Evolutionary conservation across 2,797 vertebrate genomes (phyloP).

Genomic region (Rhinatrema bivittatum): DNA sequence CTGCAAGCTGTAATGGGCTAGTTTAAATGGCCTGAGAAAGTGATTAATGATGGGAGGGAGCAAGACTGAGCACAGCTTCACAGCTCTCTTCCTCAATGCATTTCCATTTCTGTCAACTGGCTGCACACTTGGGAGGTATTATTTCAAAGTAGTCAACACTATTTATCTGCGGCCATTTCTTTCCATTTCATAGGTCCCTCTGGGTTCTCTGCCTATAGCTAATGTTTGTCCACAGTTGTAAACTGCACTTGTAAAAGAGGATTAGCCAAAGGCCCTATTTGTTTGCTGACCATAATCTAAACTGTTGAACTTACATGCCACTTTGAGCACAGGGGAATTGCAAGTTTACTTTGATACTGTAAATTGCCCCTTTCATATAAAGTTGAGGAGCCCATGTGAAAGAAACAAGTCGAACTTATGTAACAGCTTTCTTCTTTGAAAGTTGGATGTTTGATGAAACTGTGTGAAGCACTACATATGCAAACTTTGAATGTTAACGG

Average conservation of each 20-base stretch:
- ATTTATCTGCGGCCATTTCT: slow-evolving; percentile 24
- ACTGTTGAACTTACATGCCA: not conserved
- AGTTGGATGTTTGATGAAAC: too few species aligned
- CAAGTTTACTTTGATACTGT: slow-evolving; percentile 6
- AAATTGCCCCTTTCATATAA: not conserved
- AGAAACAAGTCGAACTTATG: slow-evolving; percentile 25
- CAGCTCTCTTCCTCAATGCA: slow-evolving; percentile 20
- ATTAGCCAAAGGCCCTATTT: slow-evolving; percentile 16
- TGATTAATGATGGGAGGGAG: slow-evolving; percentile 46
- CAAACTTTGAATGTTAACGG: too few species aligned
- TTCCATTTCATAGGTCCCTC: slow-evolving; percentile 29
- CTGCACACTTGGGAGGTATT: slow-evolving; percentile 29
- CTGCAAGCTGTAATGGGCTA: slow-evolving; percentile 44
- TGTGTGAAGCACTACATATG: too few species aligned
- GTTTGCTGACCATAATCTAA: slow-evolving; percentile 19
- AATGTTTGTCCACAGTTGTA: slow-evolving; percentile 17
- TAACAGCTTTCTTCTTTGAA: slow-evolving; percentile 9
- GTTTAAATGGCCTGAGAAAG: slow-evolving; percentile 43
- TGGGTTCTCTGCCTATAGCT: slow-evolving; percentile 4
- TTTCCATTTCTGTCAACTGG: slow-evolving; percentile 37
- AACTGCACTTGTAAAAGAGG: slow-evolving; percentile 12
- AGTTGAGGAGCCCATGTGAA: slow-evolving; percentile 13
- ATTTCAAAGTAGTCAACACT: slow-evolving; percentile 23
- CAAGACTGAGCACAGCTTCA: slow-evolving; percentile 24
- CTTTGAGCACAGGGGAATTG: slow-evolving; percentile 1